Conservation (phyloP, 2,113 vertebrate genomes). For the Nesoenas mayeri region DNA sequence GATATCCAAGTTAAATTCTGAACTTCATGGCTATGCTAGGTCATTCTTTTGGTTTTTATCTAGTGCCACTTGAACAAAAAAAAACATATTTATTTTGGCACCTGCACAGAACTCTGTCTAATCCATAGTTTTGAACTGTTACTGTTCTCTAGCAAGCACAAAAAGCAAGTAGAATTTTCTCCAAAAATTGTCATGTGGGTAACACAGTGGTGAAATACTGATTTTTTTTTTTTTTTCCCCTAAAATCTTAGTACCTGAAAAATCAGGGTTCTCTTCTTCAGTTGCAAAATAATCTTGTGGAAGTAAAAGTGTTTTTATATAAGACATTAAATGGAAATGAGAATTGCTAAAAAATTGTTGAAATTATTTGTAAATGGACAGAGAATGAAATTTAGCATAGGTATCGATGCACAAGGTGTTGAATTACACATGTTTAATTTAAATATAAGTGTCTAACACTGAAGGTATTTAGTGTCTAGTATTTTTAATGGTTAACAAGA, state of each 20-base stretch:
- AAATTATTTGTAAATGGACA: background rate
- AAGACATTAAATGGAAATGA: background rate
- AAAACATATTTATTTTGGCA: background rate
- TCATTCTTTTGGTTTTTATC: background rate
- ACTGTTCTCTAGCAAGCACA: background rate
- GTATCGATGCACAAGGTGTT: background rate
- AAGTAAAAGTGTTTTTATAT: background rate
- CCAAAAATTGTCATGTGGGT: background rate
- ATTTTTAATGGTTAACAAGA: background rate
- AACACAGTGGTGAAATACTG: background rate
- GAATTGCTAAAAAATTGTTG: background rate
- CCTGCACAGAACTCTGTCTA: background rate
- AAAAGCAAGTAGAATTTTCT: background rate
- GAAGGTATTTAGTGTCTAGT: background rate
- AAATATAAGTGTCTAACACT: background rate
- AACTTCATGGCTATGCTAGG: background rate
- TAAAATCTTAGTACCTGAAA: background rate
- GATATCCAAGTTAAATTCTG: background rate
- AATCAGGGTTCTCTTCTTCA: background rate
- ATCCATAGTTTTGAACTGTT: background rate
- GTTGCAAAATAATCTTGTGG: background rate
- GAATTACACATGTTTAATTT: background rate
- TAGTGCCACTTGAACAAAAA: background rate
- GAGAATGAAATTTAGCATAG: background rate
- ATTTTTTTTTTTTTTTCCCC: background rate